Base-by-base conservation (phyloP, 92 coral and sea anemone genomes). In the Plumapathes pennacea region DNA sequence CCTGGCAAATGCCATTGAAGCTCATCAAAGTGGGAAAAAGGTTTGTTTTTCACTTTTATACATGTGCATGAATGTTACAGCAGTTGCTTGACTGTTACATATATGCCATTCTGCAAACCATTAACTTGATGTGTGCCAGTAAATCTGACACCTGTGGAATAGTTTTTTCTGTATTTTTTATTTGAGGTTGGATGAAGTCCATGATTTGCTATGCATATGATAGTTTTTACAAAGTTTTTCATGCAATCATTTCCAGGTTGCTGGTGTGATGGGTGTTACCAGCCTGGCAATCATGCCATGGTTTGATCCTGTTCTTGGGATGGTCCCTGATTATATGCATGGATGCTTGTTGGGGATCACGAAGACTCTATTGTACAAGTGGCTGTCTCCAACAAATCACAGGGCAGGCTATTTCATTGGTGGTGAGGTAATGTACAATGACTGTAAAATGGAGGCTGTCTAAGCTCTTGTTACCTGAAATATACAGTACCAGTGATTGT, bases 291-390 rank as follows among this genome's bases (percentile, higher is more conserved):
- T 55, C 31, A 82, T 82, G 89, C 84, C 76, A 5, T 75, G 78
- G 89, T 75, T 82, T 56, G 89, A 82, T 38, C 26, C 78, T 1
- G 77, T 77, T 0, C 31, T 65, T 22, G 89, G 84, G 0, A 76
- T 83, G 76, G 84, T 83, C 8, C 89, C 89, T 25, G 90, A 84
- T 34, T 78, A 77, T 25, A 84, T 84, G 90, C 90, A 77, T 78
- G 84, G 90, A 10, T 70, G 84, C 28, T 17, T 84, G 23, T 29
- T 77, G 18, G 90, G 85, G 1, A 25, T 77, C 11, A 84, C 85
- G 17, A 77, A 84, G 38, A 72, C 55, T 4, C 71, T 84, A 2
- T 57, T 84, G 1, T 34, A 72, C 48, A 84, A 64, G 29, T 78
- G 90, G 85, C 54, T 84, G 11, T 84, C 90, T 0, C 17, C 90